A percentile compares a stretch with the other conserved stretches of the same genome.
phyloP scores from a whole-genome alignment of 1,140 invertebrate genomes.

The Globodera ellingtonae region DNA sequence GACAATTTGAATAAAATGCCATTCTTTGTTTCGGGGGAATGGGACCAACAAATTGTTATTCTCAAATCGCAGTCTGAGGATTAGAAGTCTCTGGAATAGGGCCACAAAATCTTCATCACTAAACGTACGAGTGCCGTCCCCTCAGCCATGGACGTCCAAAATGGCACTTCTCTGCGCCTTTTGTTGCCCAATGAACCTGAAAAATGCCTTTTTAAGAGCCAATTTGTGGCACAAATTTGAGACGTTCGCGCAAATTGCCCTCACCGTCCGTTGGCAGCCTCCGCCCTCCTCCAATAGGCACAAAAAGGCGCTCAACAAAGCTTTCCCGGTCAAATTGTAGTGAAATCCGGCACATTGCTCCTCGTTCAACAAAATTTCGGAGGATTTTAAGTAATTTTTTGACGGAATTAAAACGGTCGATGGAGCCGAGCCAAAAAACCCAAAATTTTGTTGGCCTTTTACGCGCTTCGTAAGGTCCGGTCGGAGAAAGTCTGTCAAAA shows the following conservation, averaged over 20 bases:
- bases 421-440: slow-evolving; percentile 2
- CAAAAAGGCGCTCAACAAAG: slow-evolving; percentile 44
- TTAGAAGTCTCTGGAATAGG: background rate
- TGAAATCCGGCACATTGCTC: slow-evolving; percentile 42
- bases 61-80: no score
- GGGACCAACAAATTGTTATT: no score
- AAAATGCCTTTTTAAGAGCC: background rate
- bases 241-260: background rate
- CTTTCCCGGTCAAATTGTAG: slow-evolving; percentile 46
- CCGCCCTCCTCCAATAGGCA: slow-evolving; percentile 51
- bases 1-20: no score
- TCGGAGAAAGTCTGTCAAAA: slow-evolving; percentile 25
- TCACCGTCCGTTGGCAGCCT: slow-evolving; percentile 47
- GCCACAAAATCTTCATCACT: background rate
- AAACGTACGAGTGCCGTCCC: slow-evolving; percentile 34
- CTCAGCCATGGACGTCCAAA: slow-evolving; percentile 35
- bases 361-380: slow-evolving; percentile 40
- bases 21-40: no score
- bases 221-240: background rate
- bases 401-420: slow-evolving; percentile 12
- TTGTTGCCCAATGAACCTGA: slow-evolving; percentile 30
- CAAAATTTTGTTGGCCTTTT: slow-evolving; percentile 9
- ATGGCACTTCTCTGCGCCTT: slow-evolving; percentile 35
- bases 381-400: slow-evolving; percentile 45
- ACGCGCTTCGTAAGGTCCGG: slow-evolving; percentile 36